phyloP scores from a whole-genome alignment of 2,113 vertebrate genomes.

The Ranitomeya variabilis region DNA sequence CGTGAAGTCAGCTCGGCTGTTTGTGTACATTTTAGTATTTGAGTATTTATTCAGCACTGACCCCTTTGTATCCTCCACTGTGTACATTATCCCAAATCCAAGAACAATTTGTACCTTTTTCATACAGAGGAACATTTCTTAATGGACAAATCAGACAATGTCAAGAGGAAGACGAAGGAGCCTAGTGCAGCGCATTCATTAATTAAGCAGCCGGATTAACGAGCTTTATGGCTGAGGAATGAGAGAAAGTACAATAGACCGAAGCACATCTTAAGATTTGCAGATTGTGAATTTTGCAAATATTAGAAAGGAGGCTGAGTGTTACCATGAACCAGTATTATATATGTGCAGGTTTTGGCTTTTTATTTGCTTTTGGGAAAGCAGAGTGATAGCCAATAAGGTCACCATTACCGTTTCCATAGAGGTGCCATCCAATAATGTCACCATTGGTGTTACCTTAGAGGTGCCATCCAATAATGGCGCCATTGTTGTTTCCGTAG shows the following conservation, averaged over 20 bases:
- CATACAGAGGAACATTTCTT: not conserved
- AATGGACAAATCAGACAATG: not conserved
- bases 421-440: no score
- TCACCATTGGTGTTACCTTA: no score
- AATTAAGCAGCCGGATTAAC: not conserved
- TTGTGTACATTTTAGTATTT: slow-evolving; percentile 33
- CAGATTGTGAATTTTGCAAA: no score
- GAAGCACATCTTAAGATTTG: no score
- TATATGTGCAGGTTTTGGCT: no score
- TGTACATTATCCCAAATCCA: slow-evolving; percentile 36
- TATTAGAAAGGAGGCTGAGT: no score
- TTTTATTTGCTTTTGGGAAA: not conserved
- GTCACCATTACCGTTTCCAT: no score
- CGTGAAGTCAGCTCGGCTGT: not conserved
- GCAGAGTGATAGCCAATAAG: not conserved
- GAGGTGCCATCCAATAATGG: no score
- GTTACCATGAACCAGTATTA: no score
- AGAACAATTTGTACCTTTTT: slow-evolving; percentile 49
- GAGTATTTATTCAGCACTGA: slow-evolving; percentile 27
- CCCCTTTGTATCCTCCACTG: not conserved
- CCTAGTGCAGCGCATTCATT: not conserved
- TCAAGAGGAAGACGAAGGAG: not conserved
- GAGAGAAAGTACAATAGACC: no score
- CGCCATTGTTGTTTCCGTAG: no score
- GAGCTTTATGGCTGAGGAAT: no score